Evolutionary conservation across 35 echinoderm and acorn worm species (phyloP), one percentile per base, ranked within the genome.

Genomic region (Acanthaster planci): DNA sequence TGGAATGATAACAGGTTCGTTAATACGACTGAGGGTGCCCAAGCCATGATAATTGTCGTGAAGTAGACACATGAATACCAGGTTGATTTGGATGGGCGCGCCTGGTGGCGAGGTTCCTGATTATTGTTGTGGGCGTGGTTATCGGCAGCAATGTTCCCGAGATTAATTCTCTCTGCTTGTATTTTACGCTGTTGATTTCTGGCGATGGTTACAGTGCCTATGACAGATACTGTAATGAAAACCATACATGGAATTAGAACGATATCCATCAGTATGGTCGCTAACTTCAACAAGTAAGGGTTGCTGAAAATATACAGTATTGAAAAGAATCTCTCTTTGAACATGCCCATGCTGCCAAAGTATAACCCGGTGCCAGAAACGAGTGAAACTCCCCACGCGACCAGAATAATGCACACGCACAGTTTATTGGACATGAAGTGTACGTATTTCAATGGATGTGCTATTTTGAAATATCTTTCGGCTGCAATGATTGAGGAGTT

Each of bases 391-490:
- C 19, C 18, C 64, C 64, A 72, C 7, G 34, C 23, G 14, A 34
- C 14, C 30, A 72, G 34, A 30, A 72, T 72, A 31, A 72, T 72
- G 26, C 64, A 15, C 3, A 26, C 2, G 19, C 64, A 72, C 30
- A 72, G 30, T 72, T 72, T 72, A 26, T 21, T 72, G 23, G 23
- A 27, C 64, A 72, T 72, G 26, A 72, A 26, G 4, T 26, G 64
- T 26, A 72, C 14, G 7, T 72, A 72, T 26, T 72, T 72, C 0
- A 72, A 12, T 10, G 64, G 64, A 14, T 72, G 22, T 7, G 64
- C 64, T 31, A 72, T 72, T 72, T 72, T 72, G 64, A 31, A 72
- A 72, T 72, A 72, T 72, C 64, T 7, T 2, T 72, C 64, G 34
- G 64, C 64, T 2, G 64, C 2, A 16, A 72, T 34, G 34, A 72